Evolutionary conservation across 2,797 vertebrate species (phyloP).

Genomic region (Danio albolineatus): DNA sequence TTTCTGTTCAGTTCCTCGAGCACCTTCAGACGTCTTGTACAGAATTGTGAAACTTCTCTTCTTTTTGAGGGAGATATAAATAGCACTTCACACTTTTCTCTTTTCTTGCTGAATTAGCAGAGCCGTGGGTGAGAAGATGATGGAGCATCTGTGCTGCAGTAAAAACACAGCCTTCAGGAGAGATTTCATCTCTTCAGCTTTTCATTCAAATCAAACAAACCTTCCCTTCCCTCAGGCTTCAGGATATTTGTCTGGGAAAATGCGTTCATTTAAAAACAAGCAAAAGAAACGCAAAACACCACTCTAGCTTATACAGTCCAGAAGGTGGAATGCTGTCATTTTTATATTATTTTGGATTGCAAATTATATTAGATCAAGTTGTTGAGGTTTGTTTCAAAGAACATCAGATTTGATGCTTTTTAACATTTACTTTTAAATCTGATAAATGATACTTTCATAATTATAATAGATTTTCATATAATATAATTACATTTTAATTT

Average conservation of each 20-base stretch:
- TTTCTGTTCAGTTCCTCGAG: background rate
- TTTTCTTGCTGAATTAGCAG: constrained; percentile 27
- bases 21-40: constrained; percentile 18
- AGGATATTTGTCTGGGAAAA: background rate
- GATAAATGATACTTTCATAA: too few relatives aligned
- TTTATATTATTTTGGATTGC: background rate
- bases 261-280: background rate
- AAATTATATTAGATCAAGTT: background rate
- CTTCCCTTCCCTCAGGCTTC: background rate
- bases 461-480: too few relatives aligned
- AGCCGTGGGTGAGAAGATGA: constrained; percentile 33
- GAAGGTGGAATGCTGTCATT: too few relatives aligned
- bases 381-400: background rate
- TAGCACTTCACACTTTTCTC: constrained; percentile 1
- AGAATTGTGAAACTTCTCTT: background rate
- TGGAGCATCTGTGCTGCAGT: constrained; percentile 28
- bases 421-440: background rate
- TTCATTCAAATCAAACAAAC: background rate
- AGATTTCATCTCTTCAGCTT: constrained; percentile 5
- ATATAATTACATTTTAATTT: too few relatives aligned
- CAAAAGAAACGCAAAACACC: background rate
- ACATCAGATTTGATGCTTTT: background rate
- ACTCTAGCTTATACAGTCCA: background rate
- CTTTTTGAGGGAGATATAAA: constrained; percentile 23
- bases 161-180: background rate